phyloP scores from a whole-genome alignment of 2,888 invertebrate species.

The Sarcophaga caerulescens region DNA sequence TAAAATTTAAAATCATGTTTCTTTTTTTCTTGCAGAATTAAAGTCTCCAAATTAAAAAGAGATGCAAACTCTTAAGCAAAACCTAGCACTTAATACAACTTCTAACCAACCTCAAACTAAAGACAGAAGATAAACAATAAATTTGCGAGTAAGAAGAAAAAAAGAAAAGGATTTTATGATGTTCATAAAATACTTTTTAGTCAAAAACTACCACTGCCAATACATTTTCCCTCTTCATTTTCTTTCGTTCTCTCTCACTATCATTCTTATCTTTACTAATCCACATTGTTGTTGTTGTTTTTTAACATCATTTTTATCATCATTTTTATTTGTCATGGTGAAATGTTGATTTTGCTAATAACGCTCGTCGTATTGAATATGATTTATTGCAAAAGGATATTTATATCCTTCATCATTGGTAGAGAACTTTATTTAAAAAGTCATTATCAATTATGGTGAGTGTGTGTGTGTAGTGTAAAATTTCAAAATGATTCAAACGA shows the following conservation, averaged over 20 bases:
- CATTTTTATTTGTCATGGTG: background rate
- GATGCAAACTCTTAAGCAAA: too few relatives aligned
- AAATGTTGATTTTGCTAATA: background rate
- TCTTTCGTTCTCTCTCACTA: background rate
- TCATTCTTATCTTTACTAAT: background rate
- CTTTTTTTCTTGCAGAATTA: too few relatives aligned
- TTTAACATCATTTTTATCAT: background rate
- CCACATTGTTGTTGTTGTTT: too few relatives aligned
- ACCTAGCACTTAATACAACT: too few relatives aligned
- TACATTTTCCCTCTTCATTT: background rate
- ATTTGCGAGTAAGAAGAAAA: background rate
- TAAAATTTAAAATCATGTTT: too few relatives aligned
- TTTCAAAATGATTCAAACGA: background rate
- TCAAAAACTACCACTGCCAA: background rate
- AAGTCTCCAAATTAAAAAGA: too few relatives aligned
- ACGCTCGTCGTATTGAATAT: background rate
- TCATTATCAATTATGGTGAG: constrained; percentile 1
- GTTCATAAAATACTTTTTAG: background rate
- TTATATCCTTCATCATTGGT: background rate
- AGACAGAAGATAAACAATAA: background rate
- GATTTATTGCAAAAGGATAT: constrained; percentile 3
- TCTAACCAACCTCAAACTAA: background rate
- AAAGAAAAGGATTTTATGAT: constrained; percentile 14
- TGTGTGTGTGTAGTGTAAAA: background rate
- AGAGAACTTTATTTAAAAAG: constrained; percentile 4